phyloP scores from a whole-genome alignment of 1,140 invertebrate genomes.

The Zaprionus camerounensis region DNA sequence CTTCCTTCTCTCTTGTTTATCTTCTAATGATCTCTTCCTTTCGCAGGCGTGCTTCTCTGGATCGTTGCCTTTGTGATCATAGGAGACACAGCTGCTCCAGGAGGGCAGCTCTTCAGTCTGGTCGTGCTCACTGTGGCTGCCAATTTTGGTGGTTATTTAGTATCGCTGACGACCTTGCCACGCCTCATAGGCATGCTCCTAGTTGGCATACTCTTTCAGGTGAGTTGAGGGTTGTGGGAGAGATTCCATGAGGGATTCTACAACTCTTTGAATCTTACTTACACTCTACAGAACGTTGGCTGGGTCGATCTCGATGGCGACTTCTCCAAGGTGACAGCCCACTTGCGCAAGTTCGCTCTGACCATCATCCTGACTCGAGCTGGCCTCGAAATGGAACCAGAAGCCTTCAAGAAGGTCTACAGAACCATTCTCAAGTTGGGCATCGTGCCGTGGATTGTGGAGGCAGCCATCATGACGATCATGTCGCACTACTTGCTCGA shows the following conservation, averaged over 20 bases:
- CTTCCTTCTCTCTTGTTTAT: no score
- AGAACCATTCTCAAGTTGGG: conserved; percentile 92
- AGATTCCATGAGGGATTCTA: not conserved
- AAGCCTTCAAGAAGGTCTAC: conserved; percentile 91
- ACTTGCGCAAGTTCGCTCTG: conserved; percentile 93
- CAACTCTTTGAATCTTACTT: not conserved
- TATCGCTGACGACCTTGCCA: conserved; percentile 91
- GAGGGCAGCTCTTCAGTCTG: conserved; percentile 92
- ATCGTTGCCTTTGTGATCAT: conserved; percentile 89
- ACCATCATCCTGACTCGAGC: conserved; percentile 96
- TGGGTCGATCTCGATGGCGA: conserved; percentile 88
- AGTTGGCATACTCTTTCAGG: conserved; percentile 90
- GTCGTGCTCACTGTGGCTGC: conserved; percentile 90
- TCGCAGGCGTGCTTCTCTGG: conserved; percentile 89
- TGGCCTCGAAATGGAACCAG: conserved; percentile 95
- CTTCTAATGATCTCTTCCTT: not conserved
- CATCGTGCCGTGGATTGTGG: conserved; percentile 93
- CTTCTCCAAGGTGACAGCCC: conserved; percentile 87
- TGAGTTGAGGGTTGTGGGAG: conserved; percentile 22
- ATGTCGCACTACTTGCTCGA: conserved; percentile 90
- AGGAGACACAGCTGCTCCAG: conserved; percentile 89
- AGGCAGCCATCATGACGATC: conserved; percentile 88
- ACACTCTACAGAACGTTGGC: conserved; percentile 87
- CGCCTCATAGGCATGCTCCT: conserved; percentile 94
- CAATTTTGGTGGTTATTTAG: conserved; percentile 92